Percentiles rank a stretch among this genome's conserved stretches.
Evolutionary conservation across 2,888 invertebrate genomes (phyloP).

Genomic region (Anorthoa munda): DNA sequence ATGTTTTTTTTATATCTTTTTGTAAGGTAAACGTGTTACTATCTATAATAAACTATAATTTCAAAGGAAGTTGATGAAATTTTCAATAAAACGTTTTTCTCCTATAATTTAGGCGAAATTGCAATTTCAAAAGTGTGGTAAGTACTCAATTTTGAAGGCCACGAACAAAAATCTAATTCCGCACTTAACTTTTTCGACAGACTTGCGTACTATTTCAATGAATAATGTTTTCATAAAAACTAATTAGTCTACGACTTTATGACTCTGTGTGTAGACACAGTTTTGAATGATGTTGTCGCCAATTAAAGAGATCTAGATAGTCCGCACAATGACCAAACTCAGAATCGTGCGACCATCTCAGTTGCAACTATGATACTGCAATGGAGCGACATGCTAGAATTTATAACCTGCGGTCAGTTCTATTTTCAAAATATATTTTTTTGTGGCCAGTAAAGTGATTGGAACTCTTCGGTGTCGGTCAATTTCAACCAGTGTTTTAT

Average conservation of each 20-base stretch:
- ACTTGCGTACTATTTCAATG: conserved; percentile 32
- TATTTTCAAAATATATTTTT: conserved; percentile 64
- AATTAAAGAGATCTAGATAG: conserved; percentile 79
- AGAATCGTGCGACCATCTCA: conserved; percentile 82
- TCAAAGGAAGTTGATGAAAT: too few species aligned
- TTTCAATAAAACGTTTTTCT: too few species aligned
- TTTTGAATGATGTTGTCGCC: conserved; percentile 52
- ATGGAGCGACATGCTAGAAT: conserved; percentile 89
- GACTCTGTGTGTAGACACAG: conserved; percentile 51
- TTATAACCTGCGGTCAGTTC: conserved; percentile 87
- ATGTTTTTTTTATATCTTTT: too few species aligned
- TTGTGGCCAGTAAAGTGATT: conserved; percentile 52
- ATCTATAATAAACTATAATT: too few species aligned
- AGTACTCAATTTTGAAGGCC: too few species aligned
- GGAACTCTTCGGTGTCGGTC: conserved; percentile 26
- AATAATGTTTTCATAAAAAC: conserved; percentile 48
- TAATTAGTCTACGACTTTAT: conserved; percentile 47
- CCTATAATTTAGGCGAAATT: too few species aligned
- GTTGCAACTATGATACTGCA: conserved; percentile 88
- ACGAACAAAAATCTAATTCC: conserved; percentile 14
- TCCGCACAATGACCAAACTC: conserved; percentile 78
- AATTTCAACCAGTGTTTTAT: conserved; percentile 51
- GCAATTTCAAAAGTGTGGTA: too few species aligned
- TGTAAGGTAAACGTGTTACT: too few species aligned
- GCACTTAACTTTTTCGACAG: conserved; percentile 19